Conservation (phyloP, 2,888 invertebrate genomes). For the Anaspis maculata region DNA sequence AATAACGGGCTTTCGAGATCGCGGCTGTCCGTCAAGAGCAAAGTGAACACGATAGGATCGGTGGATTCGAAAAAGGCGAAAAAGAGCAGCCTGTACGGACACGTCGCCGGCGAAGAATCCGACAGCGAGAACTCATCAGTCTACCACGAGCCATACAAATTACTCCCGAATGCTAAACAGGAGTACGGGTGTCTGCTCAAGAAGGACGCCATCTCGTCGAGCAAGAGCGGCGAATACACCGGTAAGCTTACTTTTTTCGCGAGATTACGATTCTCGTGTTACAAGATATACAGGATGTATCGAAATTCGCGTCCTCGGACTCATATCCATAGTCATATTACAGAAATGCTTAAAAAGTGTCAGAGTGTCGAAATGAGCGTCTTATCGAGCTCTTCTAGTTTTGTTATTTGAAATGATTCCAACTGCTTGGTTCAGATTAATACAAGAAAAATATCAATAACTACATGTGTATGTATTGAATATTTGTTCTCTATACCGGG, state of each 20-base stretch:
- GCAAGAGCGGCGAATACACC: constrained; percentile 49
- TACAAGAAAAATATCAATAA: too few species aligned
- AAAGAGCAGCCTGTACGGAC: constrained; percentile 43
- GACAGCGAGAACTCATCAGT: constrained; percentile 50
- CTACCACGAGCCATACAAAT: constrained; percentile 51
- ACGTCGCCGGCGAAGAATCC: constrained; percentile 45
- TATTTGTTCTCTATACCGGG: too few species aligned
- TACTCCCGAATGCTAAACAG: constrained; percentile 43
- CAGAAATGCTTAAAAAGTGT: too few species aligned
- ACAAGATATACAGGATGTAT: too few species aligned
- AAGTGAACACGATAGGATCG: constrained; percentile 34
- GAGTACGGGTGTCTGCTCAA: constrained; percentile 47
- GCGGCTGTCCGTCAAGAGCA: constrained; percentile 43
- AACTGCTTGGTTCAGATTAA: too few species aligned
- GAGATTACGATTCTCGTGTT: too few species aligned
- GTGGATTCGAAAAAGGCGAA: constrained; percentile 36
- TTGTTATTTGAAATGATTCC: too few species aligned
- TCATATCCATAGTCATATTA: too few species aligned
- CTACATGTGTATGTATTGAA: too few species aligned
- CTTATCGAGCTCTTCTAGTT: too few species aligned
- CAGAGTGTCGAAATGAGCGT: too few species aligned
- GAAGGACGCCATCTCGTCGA: constrained; percentile 43
- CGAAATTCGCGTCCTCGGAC: too few species aligned
- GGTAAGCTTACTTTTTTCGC: constrained; percentile 30
- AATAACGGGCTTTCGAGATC: constrained; percentile 48